These are phyloP conservation scores for Bursaphelenchus okinawaensis DNA, from an alignment of 2,888 invertebrate species.

Conservation along the genomic window DNA sequence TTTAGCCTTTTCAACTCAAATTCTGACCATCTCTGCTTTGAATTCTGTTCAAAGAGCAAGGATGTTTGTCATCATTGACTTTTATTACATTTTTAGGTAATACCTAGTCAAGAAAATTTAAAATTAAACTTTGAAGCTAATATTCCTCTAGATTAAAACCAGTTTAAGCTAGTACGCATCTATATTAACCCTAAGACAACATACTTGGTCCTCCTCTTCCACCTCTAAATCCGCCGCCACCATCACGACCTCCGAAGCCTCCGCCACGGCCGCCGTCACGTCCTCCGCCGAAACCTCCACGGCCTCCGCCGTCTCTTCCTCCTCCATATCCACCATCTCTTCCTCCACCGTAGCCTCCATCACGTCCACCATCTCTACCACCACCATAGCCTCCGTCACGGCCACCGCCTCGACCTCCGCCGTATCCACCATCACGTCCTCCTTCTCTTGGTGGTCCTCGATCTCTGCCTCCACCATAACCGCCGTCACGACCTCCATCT, in stretches of 20 bases:
- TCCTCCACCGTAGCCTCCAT: constrained; percentile 8
- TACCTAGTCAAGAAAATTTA: too few species aligned
- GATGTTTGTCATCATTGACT: too few species aligned
- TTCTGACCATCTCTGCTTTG: too few species aligned
- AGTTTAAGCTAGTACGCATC: too few species aligned
- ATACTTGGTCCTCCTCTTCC: neutral
- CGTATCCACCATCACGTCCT: constrained; percentile 6
- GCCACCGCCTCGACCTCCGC: constrained; percentile 21
- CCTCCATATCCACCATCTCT: constrained; percentile 12
- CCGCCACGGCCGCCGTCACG: constrained; percentile 13
- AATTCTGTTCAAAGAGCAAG: too few species aligned
- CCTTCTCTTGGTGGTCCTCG: neutral
- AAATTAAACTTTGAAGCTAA: too few species aligned
- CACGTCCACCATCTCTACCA: constrained; percentile 2
- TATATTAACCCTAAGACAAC: too few species aligned
- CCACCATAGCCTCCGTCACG: constrained; percentile 25
- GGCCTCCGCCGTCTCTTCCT: constrained; percentile 11
- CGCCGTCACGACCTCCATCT: constrained; percentile 5
- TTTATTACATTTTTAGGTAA: too few species aligned
- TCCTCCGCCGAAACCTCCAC: constrained; percentile 9
- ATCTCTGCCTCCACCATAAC: constrained; percentile 15
- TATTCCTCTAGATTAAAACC: too few species aligned
- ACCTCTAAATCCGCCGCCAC: neutral
- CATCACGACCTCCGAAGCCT: constrained; percentile 10
- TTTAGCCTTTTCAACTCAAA: too few species aligned